A percentile compares a stretch with the other conserved stretches of the same genome.
phyloP scores from a whole-genome alignment of 1,140 invertebrate species.

The Anoplolepis gracilipes region DNA sequence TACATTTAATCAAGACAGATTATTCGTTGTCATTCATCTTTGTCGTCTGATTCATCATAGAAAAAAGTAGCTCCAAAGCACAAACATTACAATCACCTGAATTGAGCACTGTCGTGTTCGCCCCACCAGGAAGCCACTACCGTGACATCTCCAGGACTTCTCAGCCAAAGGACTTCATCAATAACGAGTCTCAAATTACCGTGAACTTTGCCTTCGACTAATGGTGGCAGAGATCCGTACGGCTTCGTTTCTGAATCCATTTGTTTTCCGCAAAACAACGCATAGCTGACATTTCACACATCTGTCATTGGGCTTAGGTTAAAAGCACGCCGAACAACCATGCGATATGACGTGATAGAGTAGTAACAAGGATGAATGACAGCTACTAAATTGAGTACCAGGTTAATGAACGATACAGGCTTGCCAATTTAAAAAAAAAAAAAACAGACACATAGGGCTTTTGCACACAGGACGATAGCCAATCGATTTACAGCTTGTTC shows the following conservation, averaged over 20 bases:
- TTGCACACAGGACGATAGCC: no score
- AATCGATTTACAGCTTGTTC: no score
- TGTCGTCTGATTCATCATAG: background rate
- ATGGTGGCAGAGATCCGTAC: slow-evolving; percentile 79
- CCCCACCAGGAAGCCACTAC: slow-evolving; percentile 83
- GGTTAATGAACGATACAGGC: no score
- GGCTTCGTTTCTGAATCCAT: slow-evolving; percentile 77
- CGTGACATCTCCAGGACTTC: slow-evolving; percentile 76
- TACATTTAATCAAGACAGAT: background rate
- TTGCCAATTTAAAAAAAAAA: no score
- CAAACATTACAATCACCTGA: slow-evolving; percentile 76
- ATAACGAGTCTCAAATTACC: slow-evolving; percentile 79
- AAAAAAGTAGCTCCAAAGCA: background rate
- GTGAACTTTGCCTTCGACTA: slow-evolving; percentile 82
- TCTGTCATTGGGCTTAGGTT: slow-evolving; percentile 26
- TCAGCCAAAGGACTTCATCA: slow-evolving; percentile 81
- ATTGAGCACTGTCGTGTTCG: slow-evolving; percentile 78
- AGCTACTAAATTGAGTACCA: no score
- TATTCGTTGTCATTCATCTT: background rate
- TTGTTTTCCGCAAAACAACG: slow-evolving; percentile 47
- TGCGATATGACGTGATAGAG: background rate
- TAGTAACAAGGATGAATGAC: background rate
- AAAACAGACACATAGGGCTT: no score
- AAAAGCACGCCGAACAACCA: slow-evolving; percentile 6
- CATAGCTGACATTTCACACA: slow-evolving; percentile 53